phyloP scores from a whole-genome alignment of 1,140 invertebrate genomes.

The Amyelois transitella region DNA sequence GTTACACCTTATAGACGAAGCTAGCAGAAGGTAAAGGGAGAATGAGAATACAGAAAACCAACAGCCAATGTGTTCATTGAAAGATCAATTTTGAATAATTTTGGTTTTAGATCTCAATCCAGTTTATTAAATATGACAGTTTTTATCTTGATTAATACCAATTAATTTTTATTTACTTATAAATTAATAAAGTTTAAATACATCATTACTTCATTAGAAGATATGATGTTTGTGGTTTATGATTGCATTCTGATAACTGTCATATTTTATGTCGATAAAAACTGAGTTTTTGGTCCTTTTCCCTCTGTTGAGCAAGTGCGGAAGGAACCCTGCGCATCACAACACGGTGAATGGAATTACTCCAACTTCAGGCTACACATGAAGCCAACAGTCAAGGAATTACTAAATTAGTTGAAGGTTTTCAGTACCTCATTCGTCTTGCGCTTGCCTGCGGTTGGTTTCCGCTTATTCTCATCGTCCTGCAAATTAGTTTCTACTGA shows the following conservation, averaged over 20 bases:
- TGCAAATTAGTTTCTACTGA: conserved; percentile 67
- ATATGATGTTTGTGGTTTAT: too few relatives aligned
- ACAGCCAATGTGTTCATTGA: conserved; percentile 55
- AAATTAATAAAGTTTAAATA: too few relatives aligned
- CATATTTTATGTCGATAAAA: conserved; percentile 28
- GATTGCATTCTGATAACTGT: conserved; percentile 15
- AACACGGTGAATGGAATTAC: not conserved
- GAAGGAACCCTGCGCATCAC: conserved; percentile 5
- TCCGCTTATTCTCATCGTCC: conserved; percentile 74
- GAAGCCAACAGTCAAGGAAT: conserved; percentile 4
- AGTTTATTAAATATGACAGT: conserved; percentile 3
- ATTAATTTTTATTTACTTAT: too few relatives aligned
- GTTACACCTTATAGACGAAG: conserved; percentile 7
- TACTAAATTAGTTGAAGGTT: conserved; percentile 67
- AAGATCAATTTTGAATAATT: conserved; percentile 1
- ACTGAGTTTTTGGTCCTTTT: conserved; percentile 54
- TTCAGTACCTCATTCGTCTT: conserved; percentile 74
- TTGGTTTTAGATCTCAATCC: conserved; percentile 2
- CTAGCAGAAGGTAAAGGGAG: conserved; percentile 69
- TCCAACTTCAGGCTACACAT: not conserved
- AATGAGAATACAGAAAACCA: conserved; percentile 71
- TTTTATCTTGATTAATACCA: not conserved
- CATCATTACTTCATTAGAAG: too few relatives aligned
- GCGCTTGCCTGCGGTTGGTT: conserved; percentile 67
- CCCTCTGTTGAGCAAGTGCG: conserved; percentile 53